A percentile compares a stretch with the other conserved stretches of the same genome.
Conservation (phyloP, 2,888 invertebrate species). For the Trypoxylon attenuatum region DNA sequence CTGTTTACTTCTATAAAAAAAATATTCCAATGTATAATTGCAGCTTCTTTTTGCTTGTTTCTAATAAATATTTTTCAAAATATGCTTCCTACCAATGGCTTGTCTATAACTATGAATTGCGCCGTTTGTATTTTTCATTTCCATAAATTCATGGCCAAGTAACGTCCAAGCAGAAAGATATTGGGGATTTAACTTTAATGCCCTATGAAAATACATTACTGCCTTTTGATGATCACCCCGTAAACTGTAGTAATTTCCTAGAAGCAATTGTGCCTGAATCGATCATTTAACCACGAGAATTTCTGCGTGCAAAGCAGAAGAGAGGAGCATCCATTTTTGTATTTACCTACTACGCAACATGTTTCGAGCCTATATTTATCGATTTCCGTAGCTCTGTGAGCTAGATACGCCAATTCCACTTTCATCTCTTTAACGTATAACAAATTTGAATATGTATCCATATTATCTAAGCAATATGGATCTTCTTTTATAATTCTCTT, state of each 20-base stretch:
- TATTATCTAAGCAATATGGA: conserved; percentile 95
- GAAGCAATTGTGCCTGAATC: conserved; percentile 11
- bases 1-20: conserved; percentile 83
- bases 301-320: too few relatives aligned
- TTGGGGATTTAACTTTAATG: conserved; percentile 93
- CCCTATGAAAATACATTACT: conserved; percentile 97
- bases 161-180: conserved; percentile 98
- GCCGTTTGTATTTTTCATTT: conserved; percentile 97
- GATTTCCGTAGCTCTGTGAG: conserved; percentile 93
- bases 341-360: conserved; percentile 98
- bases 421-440: conserved; percentile 95
- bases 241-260: conserved; percentile 97
- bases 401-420: conserved; percentile 93
- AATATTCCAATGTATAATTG: background rate
- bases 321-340: too few relatives aligned
- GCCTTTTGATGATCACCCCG: conserved; percentile 97
- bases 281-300: too few relatives aligned
- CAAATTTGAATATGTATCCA: conserved; percentile 97
- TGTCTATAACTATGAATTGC: conserved; percentile 99
- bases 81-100: conserved; percentile 85
- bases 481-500: conserved; percentile 88
- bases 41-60: background rate
- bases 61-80: too few relatives aligned
- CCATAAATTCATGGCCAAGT: conserved; percentile 99
- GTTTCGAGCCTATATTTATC: conserved; percentile 98